Conservation (phyloP, 2,113 vertebrate genomes). For the Dissostichus mawsoni region DNA sequence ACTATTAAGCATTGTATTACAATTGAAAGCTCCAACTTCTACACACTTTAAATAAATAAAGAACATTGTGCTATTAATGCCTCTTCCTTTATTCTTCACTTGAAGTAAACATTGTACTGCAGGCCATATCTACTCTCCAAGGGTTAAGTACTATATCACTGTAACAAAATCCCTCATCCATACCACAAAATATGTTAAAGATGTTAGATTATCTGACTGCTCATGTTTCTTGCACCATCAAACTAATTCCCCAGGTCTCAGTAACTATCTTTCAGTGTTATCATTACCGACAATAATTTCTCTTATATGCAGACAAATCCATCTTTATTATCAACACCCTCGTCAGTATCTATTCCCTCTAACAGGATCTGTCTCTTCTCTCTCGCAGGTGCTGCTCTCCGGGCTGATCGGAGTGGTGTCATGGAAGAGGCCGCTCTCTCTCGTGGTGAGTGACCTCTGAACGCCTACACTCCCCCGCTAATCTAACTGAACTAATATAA, state of each 20-base stretch:
- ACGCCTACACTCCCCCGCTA: conserved; percentile 31
- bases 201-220: background rate
- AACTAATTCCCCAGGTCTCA: conserved; percentile 1
- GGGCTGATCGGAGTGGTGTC: conserved; percentile 97
- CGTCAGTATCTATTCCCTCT: conserved; percentile 32
- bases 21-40: too few relatives aligned
- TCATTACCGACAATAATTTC: background rate
- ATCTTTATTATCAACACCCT: conserved; percentile 13
- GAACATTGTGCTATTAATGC: too few relatives aligned
- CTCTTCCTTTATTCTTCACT: too few relatives aligned
- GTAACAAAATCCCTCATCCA: background rate
- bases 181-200: background rate
- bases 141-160: background rate
- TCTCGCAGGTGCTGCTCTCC: conserved; percentile 93
- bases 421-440: conserved; percentile 97
- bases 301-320: background rate
- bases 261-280: background rate
- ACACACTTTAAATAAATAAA: too few relatives aligned
- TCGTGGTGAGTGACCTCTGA: conserved; percentile 91
- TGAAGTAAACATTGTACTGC: too few relatives aligned
- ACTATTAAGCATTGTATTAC: too few relatives aligned
- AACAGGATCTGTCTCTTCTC: conserved; percentile 29
- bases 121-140: too few relatives aligned
- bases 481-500: conserved; percentile 33
- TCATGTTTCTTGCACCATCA: background rate